Base-by-base conservation (phyloP, 2,113 vertebrate genomes). In the Chiloscyllium plagiosum region DNA sequence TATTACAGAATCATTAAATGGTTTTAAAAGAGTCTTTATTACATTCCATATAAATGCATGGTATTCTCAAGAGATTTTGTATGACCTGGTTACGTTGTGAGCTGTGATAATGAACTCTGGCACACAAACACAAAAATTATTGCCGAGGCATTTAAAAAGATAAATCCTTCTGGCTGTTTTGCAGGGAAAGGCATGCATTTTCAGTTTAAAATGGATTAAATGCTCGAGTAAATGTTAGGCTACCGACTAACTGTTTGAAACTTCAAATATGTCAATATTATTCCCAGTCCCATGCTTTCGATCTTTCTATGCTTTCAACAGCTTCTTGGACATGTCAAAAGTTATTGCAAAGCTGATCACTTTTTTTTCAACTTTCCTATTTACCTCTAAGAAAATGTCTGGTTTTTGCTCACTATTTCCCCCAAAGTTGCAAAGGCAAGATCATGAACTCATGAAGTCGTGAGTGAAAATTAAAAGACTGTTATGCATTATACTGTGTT, bases 1-100 rank as follows among this genome's bases (percentile, higher is more conserved):
- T 50, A 70, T 52, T 95, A 76, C 50, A 72, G 47, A 72, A 95
- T 95, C 47, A 95, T 95, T 95, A 95, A 95, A 95, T 72, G 50
- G 68, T 26, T 47, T 22, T 95, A 95, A 76, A 72, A 72, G 93
- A 50, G 12, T 6, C 47, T 70, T 95, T 95, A 72, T 76, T 95
- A 29, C 68, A 72, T 95, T 95, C 47, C 15, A 72, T 50, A 95
- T 47, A 50, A 50, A 22, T 50, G 13, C 24, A 52, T 29, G 42
- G 69, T 50, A 95, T 69, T 95, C 94, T 69, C 47, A 68, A 95
- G 94, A 72, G 68, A 47, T 17, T 50, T 95, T 95, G 89, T 19
- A 68, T 42, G n/a, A 66, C 66, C 61, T 33, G 89, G 89, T 33
- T 37, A 29, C 29, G 42, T 52, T 72, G 68, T 17, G 42, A 95